A percentile compares a stretch with the other conserved stretches of the same genome.
phyloP scores from a whole-genome alignment of 2,888 invertebrate genomes.

The Ethmia dodecea region DNA sequence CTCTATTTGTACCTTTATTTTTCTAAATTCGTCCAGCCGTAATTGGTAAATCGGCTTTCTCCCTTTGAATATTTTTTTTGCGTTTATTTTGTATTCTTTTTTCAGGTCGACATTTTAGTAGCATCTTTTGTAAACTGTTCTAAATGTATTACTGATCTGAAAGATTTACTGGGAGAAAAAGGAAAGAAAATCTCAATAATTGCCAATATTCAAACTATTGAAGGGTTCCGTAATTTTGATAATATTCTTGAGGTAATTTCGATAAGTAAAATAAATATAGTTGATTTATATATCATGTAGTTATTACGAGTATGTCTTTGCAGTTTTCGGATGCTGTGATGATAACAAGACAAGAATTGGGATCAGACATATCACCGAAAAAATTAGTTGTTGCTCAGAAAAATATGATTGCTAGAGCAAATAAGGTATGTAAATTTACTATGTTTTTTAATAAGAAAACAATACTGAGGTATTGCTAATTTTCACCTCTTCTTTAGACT shows the following conservation, averaged over 20 bases:
- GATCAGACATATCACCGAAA: constrained; percentile 65
- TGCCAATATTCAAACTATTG: constrained; percentile 56
- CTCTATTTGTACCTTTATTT: too few relatives aligned
- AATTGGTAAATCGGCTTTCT: too few relatives aligned
- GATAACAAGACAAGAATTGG: constrained; percentile 79
- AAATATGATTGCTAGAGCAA: constrained; percentile 69
- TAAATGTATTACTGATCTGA: constrained; percentile 40
- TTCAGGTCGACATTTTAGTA: constrained; percentile 58
- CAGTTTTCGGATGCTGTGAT: constrained; percentile 80
- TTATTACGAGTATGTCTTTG: constrained; percentile 4
- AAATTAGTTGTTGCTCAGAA: constrained; percentile 75
- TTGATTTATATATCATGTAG: background rate
- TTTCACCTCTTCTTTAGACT: too few relatives aligned
- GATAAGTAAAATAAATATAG: too few relatives aligned
- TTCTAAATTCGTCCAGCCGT: too few relatives aligned
- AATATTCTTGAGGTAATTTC: too few relatives aligned
- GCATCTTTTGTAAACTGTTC: constrained; percentile 46
- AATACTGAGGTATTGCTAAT: background rate
- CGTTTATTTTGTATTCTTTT: too few relatives aligned
- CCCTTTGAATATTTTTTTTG: too few relatives aligned
- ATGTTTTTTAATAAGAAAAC: background rate
- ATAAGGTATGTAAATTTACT: constrained; percentile 38
- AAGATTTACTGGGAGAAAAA: constrained; percentile 47
- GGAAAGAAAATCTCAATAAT: constrained; percentile 58
- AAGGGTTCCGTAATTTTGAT: constrained; percentile 54